Evolutionary conservation across 2,797 vertebrate genomes (phyloP), one percentile per base, ranked within the genome.

Genomic region (Phyllotis vaccarum): DNA sequence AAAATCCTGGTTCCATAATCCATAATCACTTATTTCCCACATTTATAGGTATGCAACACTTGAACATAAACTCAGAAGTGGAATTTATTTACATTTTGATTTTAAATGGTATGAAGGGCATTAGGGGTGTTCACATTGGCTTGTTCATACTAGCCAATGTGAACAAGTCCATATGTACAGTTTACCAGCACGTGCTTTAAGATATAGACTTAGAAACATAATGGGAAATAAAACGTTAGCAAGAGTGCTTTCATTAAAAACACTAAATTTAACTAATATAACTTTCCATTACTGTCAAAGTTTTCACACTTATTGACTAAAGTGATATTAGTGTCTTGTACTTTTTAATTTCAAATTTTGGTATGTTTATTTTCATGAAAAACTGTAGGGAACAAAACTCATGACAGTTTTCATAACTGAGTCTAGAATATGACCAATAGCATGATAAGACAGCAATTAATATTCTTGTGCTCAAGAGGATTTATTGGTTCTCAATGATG

Each of bases 381-480:
- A 90, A 52, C 7, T 52, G 3, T 16, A 24, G n/a, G 58, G 79
- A 96, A 92, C n/a, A 95, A 95, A 86, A 78, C 8, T n/a, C 0
- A 60, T 58, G n/a, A 86, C 34, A 89, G 60, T 66, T n/a, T 40
- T 19, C n/a, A 76, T 93, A 94, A 91, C 21, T 19, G 49, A 90
- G 86, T 95, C 27, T 62, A 78, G 54, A 88, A 79, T 97, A 76
- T 81, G 40, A 85, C n/a, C 17, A 86, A 16, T 81, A 87, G 24
- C 54, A 82, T 17, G 75, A 46, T 29, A 80, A 31, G 64, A 74
- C 40, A 92, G 56, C 8, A 16, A 74, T 37, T n/a, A 80, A 86
- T 21, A 94, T 89, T 95, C 68, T 95, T 82, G 85, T 94, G 70
- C 13, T 80, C 46, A 75, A 92, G 49, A 81, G 91, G 68, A 62